A percentile compares a stretch with the other conserved stretches of the same genome.
Evolutionary conservation across 2,113 vertebrate species (phyloP).

Genomic region (Columbina picui): DNA sequence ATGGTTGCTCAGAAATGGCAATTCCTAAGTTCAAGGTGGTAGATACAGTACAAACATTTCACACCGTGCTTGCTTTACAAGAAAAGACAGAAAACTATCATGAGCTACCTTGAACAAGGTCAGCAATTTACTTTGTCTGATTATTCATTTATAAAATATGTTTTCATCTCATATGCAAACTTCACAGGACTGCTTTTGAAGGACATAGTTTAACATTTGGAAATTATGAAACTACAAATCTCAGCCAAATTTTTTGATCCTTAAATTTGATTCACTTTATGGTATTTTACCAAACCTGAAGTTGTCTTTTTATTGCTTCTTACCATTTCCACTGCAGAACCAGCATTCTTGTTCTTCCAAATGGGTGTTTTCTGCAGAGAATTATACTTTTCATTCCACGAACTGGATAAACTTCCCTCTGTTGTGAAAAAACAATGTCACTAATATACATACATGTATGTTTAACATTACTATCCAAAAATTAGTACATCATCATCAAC

Average conservation of each 20-base stretch:
- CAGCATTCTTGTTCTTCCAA: conserved; percentile 88
- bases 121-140: background rate
- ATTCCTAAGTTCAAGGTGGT: background rate
- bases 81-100: background rate
- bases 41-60: background rate
- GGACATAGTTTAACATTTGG: background rate
- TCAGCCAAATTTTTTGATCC: background rate
- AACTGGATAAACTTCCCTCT: conserved; percentile 97
- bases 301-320: conserved; percentile 46
- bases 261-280: background rate
- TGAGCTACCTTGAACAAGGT: accelerated
- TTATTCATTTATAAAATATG: background rate
- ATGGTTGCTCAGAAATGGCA: background rate
- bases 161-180: background rate
- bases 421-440: conserved; percentile 42
- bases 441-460: background rate
- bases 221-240: background rate
- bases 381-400: conserved; percentile 96
- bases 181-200: background rate
- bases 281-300: background rate
- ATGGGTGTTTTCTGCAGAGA: conserved; percentile 89
- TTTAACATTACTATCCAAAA: background rate
- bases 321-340: conserved; percentile 89
- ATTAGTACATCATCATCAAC: background rate
- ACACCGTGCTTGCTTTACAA: background rate